phyloP scores from a whole-genome alignment of 2,113 vertebrate genomes.

The Corythoichthys haematopterus region DNA sequence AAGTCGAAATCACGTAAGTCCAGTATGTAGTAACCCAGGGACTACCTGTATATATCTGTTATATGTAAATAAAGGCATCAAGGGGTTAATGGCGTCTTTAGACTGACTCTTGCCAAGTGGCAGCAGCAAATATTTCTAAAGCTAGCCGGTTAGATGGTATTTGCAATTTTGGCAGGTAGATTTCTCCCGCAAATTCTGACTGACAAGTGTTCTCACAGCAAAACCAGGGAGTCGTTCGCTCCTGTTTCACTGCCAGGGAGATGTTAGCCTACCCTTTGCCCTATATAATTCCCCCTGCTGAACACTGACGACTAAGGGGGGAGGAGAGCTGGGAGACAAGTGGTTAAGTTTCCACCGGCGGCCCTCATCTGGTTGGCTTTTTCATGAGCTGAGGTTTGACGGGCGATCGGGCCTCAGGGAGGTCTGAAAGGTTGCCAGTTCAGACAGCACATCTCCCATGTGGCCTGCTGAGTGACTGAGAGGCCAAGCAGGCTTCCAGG shows the following conservation, averaged over 20 bases:
- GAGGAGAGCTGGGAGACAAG: slow-evolving; percentile 46
- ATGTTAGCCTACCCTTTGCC: slow-evolving; percentile 70
- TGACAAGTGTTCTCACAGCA: slow-evolving; percentile 38
- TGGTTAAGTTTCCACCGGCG: slow-evolving; percentile 67
- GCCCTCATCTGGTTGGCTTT: slow-evolving; percentile 58
- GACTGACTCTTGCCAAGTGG: slow-evolving; percentile 2
- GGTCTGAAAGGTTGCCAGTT: slow-evolving; percentile 50
- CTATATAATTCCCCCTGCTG: slow-evolving; percentile 61
- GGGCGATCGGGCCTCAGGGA: slow-evolving; percentile 55
- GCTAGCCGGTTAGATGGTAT: slow-evolving; percentile 15
- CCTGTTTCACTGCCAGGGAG: slow-evolving; percentile 46
- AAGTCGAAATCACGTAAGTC: too few relatives aligned
- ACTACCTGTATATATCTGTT: too few relatives aligned
- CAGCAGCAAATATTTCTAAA: not conserved
- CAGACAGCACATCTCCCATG: slow-evolving; percentile 40
- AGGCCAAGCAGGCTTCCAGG: slow-evolving; percentile 31
- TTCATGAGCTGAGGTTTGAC: slow-evolving; percentile 57
- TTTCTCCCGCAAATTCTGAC: slow-evolving; percentile 33
- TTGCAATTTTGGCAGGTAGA: slow-evolving; percentile 23
- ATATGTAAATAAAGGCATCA: not conserved
- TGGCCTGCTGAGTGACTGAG: slow-evolving; percentile 41
- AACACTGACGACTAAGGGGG: slow-evolving; percentile 17
- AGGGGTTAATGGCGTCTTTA: not conserved
- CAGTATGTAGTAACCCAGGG: too few relatives aligned
- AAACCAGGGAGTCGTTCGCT: slow-evolving; percentile 31